These are phyloP conservation scores for Wasmannia auropunctata DNA, from an alignment of 1,140 invertebrate species.

Conservation along the genomic window DNA sequence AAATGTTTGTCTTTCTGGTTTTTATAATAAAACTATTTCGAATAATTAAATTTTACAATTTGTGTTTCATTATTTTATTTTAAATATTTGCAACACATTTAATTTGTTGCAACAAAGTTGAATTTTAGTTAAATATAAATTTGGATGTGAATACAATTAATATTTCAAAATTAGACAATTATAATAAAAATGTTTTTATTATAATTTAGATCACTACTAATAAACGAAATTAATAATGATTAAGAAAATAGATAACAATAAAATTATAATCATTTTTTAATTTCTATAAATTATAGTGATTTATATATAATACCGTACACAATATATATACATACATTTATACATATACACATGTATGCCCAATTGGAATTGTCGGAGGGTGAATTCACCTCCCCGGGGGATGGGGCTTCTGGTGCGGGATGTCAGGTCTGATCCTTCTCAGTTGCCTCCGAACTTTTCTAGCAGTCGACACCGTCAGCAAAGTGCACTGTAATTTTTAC, in stretches of 20 bases:
- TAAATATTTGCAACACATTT: constrained; percentile 14
- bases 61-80: not conserved
- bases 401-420: too few relatives aligned
- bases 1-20: not conserved
- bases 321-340: constrained; percentile 28
- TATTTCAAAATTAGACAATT: constrained; percentile 6
- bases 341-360: constrained; percentile 38
- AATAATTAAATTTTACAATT: constrained; percentile 5
- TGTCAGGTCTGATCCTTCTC: too few relatives aligned
- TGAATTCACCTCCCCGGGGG: too few relatives aligned
- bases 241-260: constrained; percentile 33
- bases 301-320: constrained; percentile 51
- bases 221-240: constrained; percentile 4
- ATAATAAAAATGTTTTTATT: constrained; percentile 3
- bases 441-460: too few relatives aligned
- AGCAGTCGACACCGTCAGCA: too few relatives aligned
- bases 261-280: constrained; percentile 58
- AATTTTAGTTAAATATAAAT: constrained; percentile 12
- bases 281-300: constrained; percentile 58
- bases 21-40: not conserved
- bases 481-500: too few relatives aligned
- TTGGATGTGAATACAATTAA: constrained; percentile 14
- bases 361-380: too few relatives aligned
- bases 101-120: not conserved
- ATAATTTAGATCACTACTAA: constrained; percentile 26